Evolutionary conservation across 1,140 invertebrate species (phyloP), one percentile per base, ranked within the genome.

Genomic region (Tribolium madens): DNA sequence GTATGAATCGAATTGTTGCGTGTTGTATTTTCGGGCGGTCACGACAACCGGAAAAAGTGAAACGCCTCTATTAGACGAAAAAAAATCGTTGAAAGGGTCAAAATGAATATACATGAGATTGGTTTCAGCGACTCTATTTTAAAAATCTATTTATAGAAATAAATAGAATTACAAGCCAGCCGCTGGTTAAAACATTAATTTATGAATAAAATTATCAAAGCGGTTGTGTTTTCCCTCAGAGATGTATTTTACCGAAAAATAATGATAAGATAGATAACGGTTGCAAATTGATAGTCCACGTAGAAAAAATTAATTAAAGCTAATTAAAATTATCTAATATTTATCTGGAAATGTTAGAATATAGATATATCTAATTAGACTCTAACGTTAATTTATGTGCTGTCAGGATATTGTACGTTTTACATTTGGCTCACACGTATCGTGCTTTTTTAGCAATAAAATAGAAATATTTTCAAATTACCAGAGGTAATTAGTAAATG

Each of bases 281-380:
- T 50, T 14, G 15, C 48, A 15, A 15, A 14, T 13, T 50, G 15
- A 10, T 17, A 7, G 6, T 50, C 15, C 6, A 50, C 48, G 15
- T 42, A 42, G 7, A 50, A 57, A 57, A 57, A 57, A 57, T 17
- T 57, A 18, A 57, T 57, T 57, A 57, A 12, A 18, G 18, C 52
- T 57, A 57, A 57, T 57, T 57, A 57, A 57, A 57, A 18, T 57
- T 57, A 57, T 26, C 18, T 57, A 57, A 57, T 57, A 57, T 26
- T 57, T 57, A 57, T 57, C 52, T 50, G 9, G 18, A 57, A 12
- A 57, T 18, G 17, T 57, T 18, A 26, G 10, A 21, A 57, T 18
- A 18, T 42, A 42, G 15, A 57, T 18, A 57, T 57, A 57, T 26
- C 10, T 21, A 57, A 21, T 57, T 57, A 50, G 48, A 2, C 36